A percentile compares a stretch with the other conserved stretches of the same genome.
Evolutionary conservation across 2,888 invertebrate species (phyloP).

Genomic region (Chaetoderma sp.): DNA sequence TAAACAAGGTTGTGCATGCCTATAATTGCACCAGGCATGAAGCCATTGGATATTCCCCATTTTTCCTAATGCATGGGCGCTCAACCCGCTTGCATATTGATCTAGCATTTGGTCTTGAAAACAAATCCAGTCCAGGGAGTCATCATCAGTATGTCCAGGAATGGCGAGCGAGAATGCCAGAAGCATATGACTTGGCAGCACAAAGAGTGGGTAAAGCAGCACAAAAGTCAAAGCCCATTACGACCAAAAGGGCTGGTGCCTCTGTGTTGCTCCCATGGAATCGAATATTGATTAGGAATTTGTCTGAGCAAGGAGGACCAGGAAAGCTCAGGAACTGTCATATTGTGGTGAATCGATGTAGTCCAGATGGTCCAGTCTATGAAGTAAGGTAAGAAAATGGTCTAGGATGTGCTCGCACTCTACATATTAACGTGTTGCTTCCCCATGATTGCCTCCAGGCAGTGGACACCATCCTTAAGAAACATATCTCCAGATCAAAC

Average conservation of each 20-base stretch:
- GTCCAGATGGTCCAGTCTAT: constrained; percentile 16
- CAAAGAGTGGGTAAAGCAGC: background rate
- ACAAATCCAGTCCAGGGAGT: too few species aligned
- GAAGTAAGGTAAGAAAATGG: constrained; percentile 6
- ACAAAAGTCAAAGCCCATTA: background rate
- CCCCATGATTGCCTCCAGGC: too few species aligned
- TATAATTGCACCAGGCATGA: too few species aligned
- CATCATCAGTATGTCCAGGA: too few species aligned
- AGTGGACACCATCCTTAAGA: too few species aligned
- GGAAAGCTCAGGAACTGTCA: constrained; percentile 7
- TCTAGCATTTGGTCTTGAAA: too few species aligned
- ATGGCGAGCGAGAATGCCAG: background rate
- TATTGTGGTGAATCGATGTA: background rate
- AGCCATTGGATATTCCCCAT: too few species aligned
- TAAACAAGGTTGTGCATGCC: too few species aligned
- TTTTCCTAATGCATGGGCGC: too few species aligned
- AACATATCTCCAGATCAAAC: too few species aligned
- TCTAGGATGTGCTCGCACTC: background rate
- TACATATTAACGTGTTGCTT: constrained; percentile 7
- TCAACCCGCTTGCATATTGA: too few species aligned
- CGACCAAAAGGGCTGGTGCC: background rate
- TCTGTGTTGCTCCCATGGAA: constrained; percentile 4
- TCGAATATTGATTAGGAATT: background rate
- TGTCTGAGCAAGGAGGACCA: constrained; percentile 4
- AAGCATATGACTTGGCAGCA: background rate